Conservation (phyloP, 2,888 invertebrate genomes). For the Ichneumoninae sp. region DNA sequence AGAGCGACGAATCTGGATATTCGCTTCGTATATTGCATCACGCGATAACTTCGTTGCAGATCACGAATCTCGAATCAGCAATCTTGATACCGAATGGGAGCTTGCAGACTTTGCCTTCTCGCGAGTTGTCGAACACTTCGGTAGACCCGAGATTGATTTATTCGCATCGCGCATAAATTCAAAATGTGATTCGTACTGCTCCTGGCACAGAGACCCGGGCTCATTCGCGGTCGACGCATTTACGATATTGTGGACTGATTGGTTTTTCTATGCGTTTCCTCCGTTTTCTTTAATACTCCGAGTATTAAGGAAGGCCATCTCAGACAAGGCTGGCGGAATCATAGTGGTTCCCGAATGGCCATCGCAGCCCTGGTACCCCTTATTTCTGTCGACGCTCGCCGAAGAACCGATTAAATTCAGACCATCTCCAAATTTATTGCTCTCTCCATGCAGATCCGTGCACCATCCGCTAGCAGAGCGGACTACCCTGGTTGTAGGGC, state of each 20-base stretch:
- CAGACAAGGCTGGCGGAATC: conserved; percentile 69
- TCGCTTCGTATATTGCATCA: conserved; percentile 14
- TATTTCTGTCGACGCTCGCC: conserved; percentile 24
- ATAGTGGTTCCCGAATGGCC: conserved; percentile 73
- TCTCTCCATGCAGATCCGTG: conserved; percentile 67
- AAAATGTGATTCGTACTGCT: conserved; percentile 57
- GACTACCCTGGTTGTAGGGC: conserved; percentile 62
- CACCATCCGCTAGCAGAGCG: conserved; percentile 61
- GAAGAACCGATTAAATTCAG: conserved; percentile 41
- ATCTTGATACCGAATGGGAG: conserved; percentile 7
- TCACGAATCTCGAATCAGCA: conserved; percentile 17
- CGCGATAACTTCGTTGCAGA: conserved; percentile 17
- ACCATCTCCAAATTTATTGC: conserved; percentile 62
- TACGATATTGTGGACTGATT: conserved; percentile 59
- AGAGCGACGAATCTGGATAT: conserved; percentile 5
- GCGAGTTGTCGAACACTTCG: not conserved
- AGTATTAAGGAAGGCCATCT: conserved; percentile 30
- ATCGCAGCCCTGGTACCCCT: conserved; percentile 72
- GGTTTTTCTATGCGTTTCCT: conserved; percentile 59
- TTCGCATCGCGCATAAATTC: conserved; percentile 50
- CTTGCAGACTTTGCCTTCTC: conserved; percentile 8
- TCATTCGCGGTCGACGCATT: conserved; percentile 61
- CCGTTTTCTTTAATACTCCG: conserved; percentile 52
- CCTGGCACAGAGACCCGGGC: conserved; percentile 61
- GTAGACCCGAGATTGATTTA: conserved; percentile 49